Evolutionary conservation across 1,140 invertebrate genomes (phyloP).

Genomic region (Octopus bimaculoides): DNA sequence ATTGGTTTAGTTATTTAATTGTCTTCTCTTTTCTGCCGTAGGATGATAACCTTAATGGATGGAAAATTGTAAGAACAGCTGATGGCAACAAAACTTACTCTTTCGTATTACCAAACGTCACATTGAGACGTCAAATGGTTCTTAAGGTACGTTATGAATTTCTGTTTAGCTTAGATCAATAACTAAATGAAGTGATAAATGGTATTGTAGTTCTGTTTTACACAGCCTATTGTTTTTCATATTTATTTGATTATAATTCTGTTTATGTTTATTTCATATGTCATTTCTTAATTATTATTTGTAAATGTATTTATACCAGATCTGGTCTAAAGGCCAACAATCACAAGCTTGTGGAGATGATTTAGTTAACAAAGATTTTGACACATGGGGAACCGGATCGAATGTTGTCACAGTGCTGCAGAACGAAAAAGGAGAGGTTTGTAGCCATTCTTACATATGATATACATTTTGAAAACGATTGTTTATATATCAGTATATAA

Average conservation of each 20-base stretch:
- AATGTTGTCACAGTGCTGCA: conserved; percentile 40
- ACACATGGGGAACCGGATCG: conserved; percentile 44
- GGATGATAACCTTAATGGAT: conserved; percentile 46
- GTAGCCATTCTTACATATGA: conserved; percentile 6
- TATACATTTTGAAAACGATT: neutral
- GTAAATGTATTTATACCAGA: neutral
- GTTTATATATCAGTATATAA: too few relatives aligned
- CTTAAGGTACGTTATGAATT: conserved; percentile 33
- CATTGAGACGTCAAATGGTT: conserved; percentile 34
- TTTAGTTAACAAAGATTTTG: conserved; percentile 43
- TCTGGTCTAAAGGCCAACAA: neutral
- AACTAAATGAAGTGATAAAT: too few relatives aligned
- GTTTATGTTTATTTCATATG: too few relatives aligned
- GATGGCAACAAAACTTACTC: conserved; percentile 38
- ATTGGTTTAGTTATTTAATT: neutral
- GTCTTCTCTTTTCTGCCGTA: conserved; percentile 20
- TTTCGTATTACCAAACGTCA: conserved; percentile 38
- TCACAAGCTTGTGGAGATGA: conserved; percentile 26
- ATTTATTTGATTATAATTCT: too few relatives aligned
- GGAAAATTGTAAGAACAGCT: conserved; percentile 40
- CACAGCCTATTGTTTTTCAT: too few relatives aligned
- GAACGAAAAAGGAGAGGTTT: conserved; percentile 46
- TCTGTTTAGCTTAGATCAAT: too few relatives aligned
- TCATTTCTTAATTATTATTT: too few relatives aligned
- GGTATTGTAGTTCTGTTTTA: too few relatives aligned